Base-by-base conservation (phyloP, 1,140 invertebrate species). In the Drosophila parabipectinata region DNA sequence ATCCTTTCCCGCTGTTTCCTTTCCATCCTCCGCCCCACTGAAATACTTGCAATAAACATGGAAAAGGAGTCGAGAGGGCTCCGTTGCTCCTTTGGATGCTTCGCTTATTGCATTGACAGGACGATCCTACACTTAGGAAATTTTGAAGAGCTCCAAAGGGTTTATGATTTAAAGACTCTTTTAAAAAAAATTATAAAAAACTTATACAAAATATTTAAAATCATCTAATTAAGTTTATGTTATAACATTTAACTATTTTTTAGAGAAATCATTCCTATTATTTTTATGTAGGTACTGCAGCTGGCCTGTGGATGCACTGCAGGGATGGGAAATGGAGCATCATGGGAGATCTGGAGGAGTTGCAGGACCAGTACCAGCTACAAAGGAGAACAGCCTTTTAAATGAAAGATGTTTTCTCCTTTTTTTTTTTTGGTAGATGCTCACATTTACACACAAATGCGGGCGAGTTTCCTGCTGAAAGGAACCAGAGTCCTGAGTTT, bases 31-130 rank as follows among this genome's bases (percentile, higher is more conserved):
- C 3, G 28, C 44, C 28, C 68, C 60, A 81, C 79, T 87, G 80
- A 84, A 84, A 84, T 84, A 84, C 80, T 87, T 82, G 82, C 82
- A 78, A 85, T 85, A 85, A 85, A 85, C 82, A 87, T 78, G 82
- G 69, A 72, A 87, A 85, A 76, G 78, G 83, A 52, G 57, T 61
- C 24, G 50, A 51, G 47, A 50, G 52, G 60, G 30, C 3, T 15
- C 30, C 30, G 78, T 55, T 81, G 73, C 77, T 85, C 77, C 77
- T 85, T 80, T 84, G 81, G 77, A 54, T 63, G 78, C 60, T 75
- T 51, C 78, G 64, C 80, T 85, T 87, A 87, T 85, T 85, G 82
- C 82, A 85, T 85, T 85, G 82, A 87, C 82, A 87, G 78, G 82
- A 79, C 82, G 63, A 41, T 51, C 30, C 26, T 28, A 15, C 59